phyloP scores from a whole-genome alignment of 2,113 vertebrate species.

The Dicrurus megarhynchus region DNA sequence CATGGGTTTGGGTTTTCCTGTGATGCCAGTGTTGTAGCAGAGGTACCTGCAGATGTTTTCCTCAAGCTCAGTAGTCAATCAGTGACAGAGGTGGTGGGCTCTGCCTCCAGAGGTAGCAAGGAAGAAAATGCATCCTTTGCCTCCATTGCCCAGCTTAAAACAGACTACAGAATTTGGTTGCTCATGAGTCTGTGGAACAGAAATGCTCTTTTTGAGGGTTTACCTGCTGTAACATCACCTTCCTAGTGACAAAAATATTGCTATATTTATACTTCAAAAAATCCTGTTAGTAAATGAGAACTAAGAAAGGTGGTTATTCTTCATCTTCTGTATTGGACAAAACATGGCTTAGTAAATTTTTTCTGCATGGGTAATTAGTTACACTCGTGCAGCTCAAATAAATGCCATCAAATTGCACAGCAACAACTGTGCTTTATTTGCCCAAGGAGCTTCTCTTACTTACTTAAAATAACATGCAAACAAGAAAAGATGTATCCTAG shows the following conservation, averaged over 20 bases:
- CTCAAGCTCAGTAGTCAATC: background rate
- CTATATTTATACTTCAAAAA: background rate
- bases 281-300: background rate
- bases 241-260: background rate
- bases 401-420: background rate
- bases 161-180: background rate
- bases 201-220: background rate
- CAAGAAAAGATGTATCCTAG: background rate
- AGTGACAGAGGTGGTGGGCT: background rate
- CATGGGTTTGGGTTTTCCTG: background rate
- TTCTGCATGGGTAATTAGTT: background rate
- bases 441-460: background rate
- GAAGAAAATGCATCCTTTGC: background rate
- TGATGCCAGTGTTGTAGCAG: background rate
- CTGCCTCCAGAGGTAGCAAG: background rate
- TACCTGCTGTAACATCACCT: background rate
- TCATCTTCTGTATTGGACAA: background rate
- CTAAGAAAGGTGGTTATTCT: background rate
- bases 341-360: background rate
- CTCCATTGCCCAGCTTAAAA: background rate
- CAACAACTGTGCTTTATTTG: background rate
- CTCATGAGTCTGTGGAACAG: background rate
- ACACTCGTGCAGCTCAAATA: background rate
- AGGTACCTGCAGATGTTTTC: background rate
- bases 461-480: accelerated